Evolutionary conservation across 2,888 invertebrate species (phyloP), one percentile per base, ranked within the genome.

Genomic region (Acanthopleura granulata): DNA sequence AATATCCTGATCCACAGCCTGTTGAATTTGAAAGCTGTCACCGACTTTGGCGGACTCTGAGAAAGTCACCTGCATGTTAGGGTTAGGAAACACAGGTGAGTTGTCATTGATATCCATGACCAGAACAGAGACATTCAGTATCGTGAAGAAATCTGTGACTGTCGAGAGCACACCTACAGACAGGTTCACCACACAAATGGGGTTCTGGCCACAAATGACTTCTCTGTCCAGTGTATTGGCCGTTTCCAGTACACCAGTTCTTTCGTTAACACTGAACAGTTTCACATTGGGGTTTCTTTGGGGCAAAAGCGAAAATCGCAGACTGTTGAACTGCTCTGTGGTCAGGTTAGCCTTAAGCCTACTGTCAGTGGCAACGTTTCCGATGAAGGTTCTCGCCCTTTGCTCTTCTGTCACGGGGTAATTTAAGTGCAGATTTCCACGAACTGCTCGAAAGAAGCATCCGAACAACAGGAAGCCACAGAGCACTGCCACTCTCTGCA

Each of bases 291-390:
- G 25, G 50, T 71, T 71, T 49, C 71, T 71, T 27, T 71, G 71
- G 6, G 71, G 71, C 27, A 71, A 12, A 18, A 71, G n/a, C 3
- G 71, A 49, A 27, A 71, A 71, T 16, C 71, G 1, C 30, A 71
- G 40, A 14, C 29, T 66, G 22, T 22, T 27, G 14, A 66, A 66
- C 29, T 66, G 12, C 16, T 29, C 71, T 16, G 15, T n/a, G n/a
- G 71, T 49, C 18, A 40, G 22, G 11, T 40, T 40, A 15, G 18
- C 14, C n/a, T 40, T 40, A 16, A 49, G 22, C 30, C 40, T 49
- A 29, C 82, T 80, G 11, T 73, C 76, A 25, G 76, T 75, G 22
- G 82, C 77, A 25, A 85, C 77, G 78, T 82, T 83, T 14, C 85
- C 85, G 25, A 85, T 79, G 62, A 79, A 79, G 27, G 75, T 76